Percentiles rank a stretch among this genome's conserved stretches.
These are phyloP conservation scores for Drymodes brunneopygia DNA, from an alignment of 2,113 vertebrate genomes.

Conservation along the genomic window DNA sequence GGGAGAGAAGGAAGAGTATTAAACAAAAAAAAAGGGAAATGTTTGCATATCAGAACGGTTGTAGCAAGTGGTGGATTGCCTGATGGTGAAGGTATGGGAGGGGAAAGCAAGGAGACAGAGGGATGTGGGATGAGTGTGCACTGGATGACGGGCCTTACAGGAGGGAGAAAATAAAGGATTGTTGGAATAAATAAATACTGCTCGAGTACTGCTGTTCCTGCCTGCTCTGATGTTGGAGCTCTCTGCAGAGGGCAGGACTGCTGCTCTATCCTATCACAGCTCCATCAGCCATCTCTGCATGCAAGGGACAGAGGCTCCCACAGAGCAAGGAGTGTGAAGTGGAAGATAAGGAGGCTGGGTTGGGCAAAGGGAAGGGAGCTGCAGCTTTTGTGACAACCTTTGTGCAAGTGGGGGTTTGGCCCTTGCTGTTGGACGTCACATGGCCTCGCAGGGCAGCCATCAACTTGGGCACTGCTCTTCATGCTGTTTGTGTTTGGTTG, in stretches of 20 bases:
- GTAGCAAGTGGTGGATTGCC: background rate
- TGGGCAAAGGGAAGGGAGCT: background rate
- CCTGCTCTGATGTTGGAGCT: background rate
- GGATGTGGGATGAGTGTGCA: background rate
- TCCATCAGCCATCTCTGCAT: background rate
- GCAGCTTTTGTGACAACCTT: background rate
- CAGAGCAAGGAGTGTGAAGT: background rate
- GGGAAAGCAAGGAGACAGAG: background rate
- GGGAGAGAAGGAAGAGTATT: background rate
- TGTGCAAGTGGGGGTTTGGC: background rate
- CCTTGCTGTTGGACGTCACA: accelerated
- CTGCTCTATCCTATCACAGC: background rate
- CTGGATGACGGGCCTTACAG: background rate
- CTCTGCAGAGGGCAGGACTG: background rate
- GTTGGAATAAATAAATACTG: background rate
- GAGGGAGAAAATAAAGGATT: background rate
- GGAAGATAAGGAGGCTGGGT: slow-evolving; percentile 19
- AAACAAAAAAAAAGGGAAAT: too few relatives aligned
- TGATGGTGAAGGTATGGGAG: accelerated
- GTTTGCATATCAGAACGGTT: background rate
- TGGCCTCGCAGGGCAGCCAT: background rate
- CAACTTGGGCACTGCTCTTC: background rate
- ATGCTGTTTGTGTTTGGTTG: background rate
- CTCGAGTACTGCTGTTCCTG: background rate
- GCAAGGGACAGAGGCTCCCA: background rate